A percentile compares a stretch with the other conserved stretches of the same genome.
Evolutionary conservation across 2,888 invertebrate species (phyloP).

Genomic region (Nomada fabriciana): DNA sequence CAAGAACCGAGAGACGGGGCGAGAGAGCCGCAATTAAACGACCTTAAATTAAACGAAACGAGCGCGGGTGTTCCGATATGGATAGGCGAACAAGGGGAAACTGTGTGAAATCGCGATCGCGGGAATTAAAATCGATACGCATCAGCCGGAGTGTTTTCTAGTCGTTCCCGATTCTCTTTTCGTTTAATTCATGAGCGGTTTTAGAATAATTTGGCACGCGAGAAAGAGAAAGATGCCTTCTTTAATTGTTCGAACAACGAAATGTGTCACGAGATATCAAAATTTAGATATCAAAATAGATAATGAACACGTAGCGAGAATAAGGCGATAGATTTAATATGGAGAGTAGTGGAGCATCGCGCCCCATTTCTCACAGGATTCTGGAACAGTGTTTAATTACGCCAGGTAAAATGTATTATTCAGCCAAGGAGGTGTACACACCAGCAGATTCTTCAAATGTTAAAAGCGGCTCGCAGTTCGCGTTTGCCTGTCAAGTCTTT

Average conservation of each 20-base stretch:
- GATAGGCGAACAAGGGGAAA: slow-evolving; percentile 58
- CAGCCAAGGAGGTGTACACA: slow-evolving; percentile 17
- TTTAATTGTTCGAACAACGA: slow-evolving; percentile 12
- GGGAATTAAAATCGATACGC: slow-evolving; percentile 33
- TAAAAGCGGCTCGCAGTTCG: slow-evolving; percentile 39
- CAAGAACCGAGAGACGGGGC: neutral
- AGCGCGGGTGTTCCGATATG: slow-evolving; percentile 58
- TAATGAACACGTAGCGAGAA: neutral
- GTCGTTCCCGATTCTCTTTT: slow-evolving; percentile 60
- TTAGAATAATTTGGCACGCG: neutral
- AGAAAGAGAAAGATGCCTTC: neutral
- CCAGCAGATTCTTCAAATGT: slow-evolving; percentile 60
- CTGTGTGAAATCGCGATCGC: slow-evolving; percentile 58
- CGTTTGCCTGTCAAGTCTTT: slow-evolving; percentile 19
- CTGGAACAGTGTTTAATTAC: slow-evolving; percentile 46
- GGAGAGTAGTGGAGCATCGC: neutral
- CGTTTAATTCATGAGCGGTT: slow-evolving; percentile 52
- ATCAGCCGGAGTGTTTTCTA: slow-evolving; percentile 52
- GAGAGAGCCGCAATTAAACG: slow-evolving; percentile 37
- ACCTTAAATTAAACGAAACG: slow-evolving; percentile 8
- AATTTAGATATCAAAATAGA: slow-evolving; percentile 23
- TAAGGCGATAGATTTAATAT: neutral
- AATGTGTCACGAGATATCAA: neutral
- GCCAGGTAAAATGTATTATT: slow-evolving; percentile 34
- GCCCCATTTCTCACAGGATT: slow-evolving; percentile 38